Evolutionary conservation across 2,113 vertebrate species (phyloP).

Genomic region (Vulpes ferrilata): DNA sequence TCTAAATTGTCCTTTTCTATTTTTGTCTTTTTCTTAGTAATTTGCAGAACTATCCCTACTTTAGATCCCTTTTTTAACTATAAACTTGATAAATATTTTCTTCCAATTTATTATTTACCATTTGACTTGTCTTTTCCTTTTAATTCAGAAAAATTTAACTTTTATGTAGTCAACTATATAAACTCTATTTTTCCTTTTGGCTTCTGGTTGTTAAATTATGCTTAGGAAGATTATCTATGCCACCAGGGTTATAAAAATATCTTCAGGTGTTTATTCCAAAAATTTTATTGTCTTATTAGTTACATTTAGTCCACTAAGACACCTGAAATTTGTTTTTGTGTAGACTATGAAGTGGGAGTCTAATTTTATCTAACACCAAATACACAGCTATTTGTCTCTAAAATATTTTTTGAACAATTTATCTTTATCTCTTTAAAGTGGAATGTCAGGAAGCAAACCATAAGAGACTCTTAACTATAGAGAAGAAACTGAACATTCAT

Average conservation of each 20-base stretch:
- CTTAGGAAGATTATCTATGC: background rate
- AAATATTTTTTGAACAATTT: background rate
- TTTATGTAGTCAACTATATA: background rate
- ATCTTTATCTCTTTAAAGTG: background rate
- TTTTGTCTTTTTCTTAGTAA: background rate
- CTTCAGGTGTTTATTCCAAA: slow-evolving; percentile 24
- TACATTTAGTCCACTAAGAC: background rate
- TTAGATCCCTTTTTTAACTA: slow-evolving; percentile 1
- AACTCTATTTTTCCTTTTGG: slow-evolving; percentile 11
- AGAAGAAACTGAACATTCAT: background rate
- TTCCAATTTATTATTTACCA: background rate
- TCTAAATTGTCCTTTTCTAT: background rate
- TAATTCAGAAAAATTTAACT: slow-evolving; percentile 30
- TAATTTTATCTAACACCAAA: background rate
- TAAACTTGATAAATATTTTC: slow-evolving; percentile 23
- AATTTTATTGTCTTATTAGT: slow-evolving; percentile 15
- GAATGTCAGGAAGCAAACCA: background rate
- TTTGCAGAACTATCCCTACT: background rate
- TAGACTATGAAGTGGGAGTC: background rate
- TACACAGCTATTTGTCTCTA: background rate
- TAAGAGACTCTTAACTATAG: background rate
- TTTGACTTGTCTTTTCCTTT: background rate
- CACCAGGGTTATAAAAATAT: background rate
- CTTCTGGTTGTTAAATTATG: background rate
- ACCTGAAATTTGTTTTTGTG: slow-evolving; percentile 29